Conservation (phyloP, 1,140 invertebrate species). For the Tetramorium alpestre region DNA sequence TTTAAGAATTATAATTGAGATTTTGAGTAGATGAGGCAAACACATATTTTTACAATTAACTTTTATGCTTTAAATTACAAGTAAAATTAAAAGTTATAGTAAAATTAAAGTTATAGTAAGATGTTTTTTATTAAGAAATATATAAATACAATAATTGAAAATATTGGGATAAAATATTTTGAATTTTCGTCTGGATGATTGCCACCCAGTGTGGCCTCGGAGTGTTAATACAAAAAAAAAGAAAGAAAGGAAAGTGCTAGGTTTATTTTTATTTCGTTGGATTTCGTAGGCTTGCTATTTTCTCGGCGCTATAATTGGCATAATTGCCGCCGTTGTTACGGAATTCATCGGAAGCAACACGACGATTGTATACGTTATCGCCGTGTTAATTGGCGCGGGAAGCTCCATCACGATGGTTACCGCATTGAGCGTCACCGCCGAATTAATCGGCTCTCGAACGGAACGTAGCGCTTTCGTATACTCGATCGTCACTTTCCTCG, state of each 20-base stretch:
- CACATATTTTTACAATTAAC: no score
- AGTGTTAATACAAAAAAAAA: no score
- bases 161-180: no score
- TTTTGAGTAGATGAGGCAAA: no score
- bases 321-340: slow-evolving; percentile 77
- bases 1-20: no score
- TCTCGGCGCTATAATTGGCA: slow-evolving; percentile 79
- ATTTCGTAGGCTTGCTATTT: slow-evolving; percentile 80
- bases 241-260: not conserved
- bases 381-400: slow-evolving; percentile 89
- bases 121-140: no score
- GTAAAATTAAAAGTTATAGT: no score
- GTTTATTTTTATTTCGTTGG: not conserved
- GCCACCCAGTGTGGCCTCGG: no score
- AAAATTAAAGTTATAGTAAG: no score
- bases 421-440: slow-evolving; percentile 95
- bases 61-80: no score
- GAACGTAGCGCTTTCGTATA: slow-evolving; percentile 96
- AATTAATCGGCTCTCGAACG: slow-evolving; percentile 95
- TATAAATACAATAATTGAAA: no score
- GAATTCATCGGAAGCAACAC: slow-evolving; percentile 77
- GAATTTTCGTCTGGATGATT: no score
- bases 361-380: slow-evolving; percentile 79
- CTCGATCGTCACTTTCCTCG: slow-evolving; percentile 96
- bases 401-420: slow-evolving; percentile 96